Evolutionary conservation across 1,140 invertebrate genomes (phyloP), one percentile per base, ranked within the genome.

Genomic region (Calephelis virginiensis): DNA sequence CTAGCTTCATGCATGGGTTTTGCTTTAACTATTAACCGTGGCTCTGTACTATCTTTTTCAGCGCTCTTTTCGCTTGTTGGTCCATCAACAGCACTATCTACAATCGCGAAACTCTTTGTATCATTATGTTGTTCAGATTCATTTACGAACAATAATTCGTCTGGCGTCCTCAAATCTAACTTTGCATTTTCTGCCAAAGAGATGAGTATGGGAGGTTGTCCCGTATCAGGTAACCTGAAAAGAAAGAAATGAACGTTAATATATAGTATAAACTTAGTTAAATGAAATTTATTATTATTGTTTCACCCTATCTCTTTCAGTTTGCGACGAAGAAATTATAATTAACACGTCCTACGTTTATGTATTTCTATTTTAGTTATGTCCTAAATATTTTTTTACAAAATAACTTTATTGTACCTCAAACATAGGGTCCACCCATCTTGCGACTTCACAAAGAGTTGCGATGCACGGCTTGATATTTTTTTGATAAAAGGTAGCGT

Each of bases 161-260:
- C 86, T 61, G 86, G 75, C 66, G 75, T 91, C 89, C 81, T 94
- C 89, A 76, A 93, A 80, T 85, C 94, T 92, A 77, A 92, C 91
- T 69, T 93, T 50, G 93, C 93, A 48, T 93, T 93, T 69, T 95
- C 94, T 46, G 93, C 91, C 62, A 95, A 78, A 8, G 94, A 94
- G 69, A 95, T 89, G 37, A 95, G 91, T 13, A 95, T 92, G 56
- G 93, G 92, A 70, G 93, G 92, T 72, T 94, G 93, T 59, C 93
- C 94, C 49, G 93, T 93, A 81, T 94, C 94, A 73, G 93, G 93
- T 82, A 95, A 92, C 78, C 94, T 95, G 90, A 5, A 92, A 93
- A 79, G 46, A 69, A 67, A 67, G n/a, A 59, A 64, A 50, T 6
- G 11, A 17, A 45, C 9, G 17, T 50, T 50, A 40, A 10, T 40